A percentile compares a stretch with the other conserved stretches of the same genome.
phyloP scores from a whole-genome alignment of 2,113 vertebrate species.

The Sterna hirundo region DNA sequence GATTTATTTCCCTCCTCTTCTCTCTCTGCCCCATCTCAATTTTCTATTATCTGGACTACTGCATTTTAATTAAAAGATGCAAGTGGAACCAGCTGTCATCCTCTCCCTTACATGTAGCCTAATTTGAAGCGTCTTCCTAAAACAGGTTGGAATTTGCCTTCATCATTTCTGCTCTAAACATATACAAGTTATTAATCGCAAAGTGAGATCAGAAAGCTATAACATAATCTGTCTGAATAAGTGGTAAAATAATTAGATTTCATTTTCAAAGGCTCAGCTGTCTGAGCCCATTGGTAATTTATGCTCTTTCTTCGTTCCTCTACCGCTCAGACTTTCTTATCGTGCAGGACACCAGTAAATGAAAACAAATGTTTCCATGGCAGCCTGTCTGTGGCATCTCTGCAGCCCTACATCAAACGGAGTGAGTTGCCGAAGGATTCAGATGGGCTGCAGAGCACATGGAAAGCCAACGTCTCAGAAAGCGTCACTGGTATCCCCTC shows the following conservation, averaged over 20 bases:
- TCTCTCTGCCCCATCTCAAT: neutral
- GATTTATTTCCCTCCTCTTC: neutral
- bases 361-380: slow-evolving; percentile 39
- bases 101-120: neutral
- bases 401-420: neutral
- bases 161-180: neutral
- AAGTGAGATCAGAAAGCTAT: neutral
- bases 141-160: neutral
- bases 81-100: neutral
- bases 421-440: neutral
- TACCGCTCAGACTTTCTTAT: neutral
- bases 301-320: neutral
- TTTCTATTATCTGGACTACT: neutral
- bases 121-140: neutral
- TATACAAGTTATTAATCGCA: neutral
- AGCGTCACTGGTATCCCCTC: neutral
- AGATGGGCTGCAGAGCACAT: neutral
- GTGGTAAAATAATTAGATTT: slow-evolving; percentile 30
- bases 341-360: neutral
- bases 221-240: slow-evolving; percentile 3
- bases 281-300: neutral
- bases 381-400: neutral
- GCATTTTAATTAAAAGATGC: slow-evolving; percentile 19
- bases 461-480: neutral
- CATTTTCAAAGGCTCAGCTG: slow-evolving; percentile 1